Evolutionary conservation across 1,140 invertebrate species (phyloP).

Genomic region (Nomia melanderi): DNA sequence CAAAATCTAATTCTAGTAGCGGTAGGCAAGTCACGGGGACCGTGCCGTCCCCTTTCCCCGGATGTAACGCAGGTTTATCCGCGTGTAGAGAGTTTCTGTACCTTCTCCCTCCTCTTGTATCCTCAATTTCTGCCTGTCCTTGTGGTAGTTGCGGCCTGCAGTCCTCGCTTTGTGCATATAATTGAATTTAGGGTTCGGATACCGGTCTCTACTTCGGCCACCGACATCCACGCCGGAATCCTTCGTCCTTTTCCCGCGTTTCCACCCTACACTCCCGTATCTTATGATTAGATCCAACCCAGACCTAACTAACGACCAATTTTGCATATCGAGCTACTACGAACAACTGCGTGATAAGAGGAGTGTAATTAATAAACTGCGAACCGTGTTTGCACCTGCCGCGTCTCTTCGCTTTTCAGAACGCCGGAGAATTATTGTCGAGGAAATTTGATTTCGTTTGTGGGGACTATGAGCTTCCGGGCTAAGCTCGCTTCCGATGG

Average conservation of each 20-base stretch:
- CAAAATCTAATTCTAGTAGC: constrained; percentile 55
- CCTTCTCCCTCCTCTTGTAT: constrained; percentile 43
- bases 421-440: neutral
- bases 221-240: constrained; percentile 12
- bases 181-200: constrained; percentile 71
- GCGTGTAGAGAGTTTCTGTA: constrained; percentile 50
- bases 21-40: constrained; percentile 49
- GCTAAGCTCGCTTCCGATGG: no score
- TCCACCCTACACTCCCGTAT: constrained; percentile 6
- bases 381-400: neutral
- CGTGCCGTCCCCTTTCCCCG: constrained; percentile 31
- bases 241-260: constrained; percentile 33
- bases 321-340: constrained; percentile 1
- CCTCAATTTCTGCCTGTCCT: constrained; percentile 60
- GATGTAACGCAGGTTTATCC: constrained; percentile 54
- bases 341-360: neutral
- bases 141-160: constrained; percentile 62
- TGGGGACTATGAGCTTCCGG: no score
- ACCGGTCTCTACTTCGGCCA: constrained; percentile 49
- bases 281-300: constrained; percentile 43
- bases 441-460: constrained; percentile 2
- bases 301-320: constrained; percentile 8
- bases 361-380: constrained; percentile 8
- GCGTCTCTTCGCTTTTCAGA: neutral
- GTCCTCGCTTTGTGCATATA: constrained; percentile 71